Base-by-base conservation (phyloP, 2,113 vertebrate species). In the Elaphurus davidianus region DNA sequence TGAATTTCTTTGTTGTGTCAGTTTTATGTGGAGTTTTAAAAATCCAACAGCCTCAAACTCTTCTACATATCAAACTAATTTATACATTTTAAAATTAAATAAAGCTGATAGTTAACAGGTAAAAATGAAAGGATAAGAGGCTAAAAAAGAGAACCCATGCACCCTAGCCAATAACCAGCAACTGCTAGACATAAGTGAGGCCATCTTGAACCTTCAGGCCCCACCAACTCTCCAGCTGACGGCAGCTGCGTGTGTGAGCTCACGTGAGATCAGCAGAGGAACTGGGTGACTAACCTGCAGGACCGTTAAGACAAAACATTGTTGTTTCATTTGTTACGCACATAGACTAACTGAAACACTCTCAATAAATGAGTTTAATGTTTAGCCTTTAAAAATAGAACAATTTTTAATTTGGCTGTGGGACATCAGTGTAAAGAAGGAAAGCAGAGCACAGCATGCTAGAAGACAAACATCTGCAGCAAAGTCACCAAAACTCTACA, bases 31-130 rank as follows among this genome's bases (percentile, higher is more conserved):
- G 45, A 45, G 21, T 92, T 90, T 97, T n/a, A 36, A 62, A 97
- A 92, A 62, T 40, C n/a, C 25, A 92, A 52, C 79, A 62, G 74
- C 57, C 54, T 92, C 83, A 86, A 96, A 25, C 17, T 82, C n/a
- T 19, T 92, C 14, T 82, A 47, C 40, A 40, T 90, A 57, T 97
- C 81, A 97, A 87, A 97, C 55, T 97, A 81, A 74, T 82, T 71
- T 86, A 59, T 87, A 67, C 89, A 94, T 97, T 97, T 97, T 86
- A 45, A 97, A 97, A 95, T 90, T 57, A 98, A 98, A 91, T 97
- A 97, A 95, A 98, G 60, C 55, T 71, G 16, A 87, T 36, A 21
- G 25, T 76, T 62, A 62, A 90, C 74, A 74, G 74, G 71, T 93
- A 83, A 27, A 83, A 36, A 83, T 83, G 21, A 83, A 45, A 90